A percentile compares a stretch with the other conserved stretches of the same genome.
These are phyloP conservation scores for Phoenicopterus ruber DNA, from an alignment of 2,113 vertebrate species.

Conservation along the genomic window DNA sequence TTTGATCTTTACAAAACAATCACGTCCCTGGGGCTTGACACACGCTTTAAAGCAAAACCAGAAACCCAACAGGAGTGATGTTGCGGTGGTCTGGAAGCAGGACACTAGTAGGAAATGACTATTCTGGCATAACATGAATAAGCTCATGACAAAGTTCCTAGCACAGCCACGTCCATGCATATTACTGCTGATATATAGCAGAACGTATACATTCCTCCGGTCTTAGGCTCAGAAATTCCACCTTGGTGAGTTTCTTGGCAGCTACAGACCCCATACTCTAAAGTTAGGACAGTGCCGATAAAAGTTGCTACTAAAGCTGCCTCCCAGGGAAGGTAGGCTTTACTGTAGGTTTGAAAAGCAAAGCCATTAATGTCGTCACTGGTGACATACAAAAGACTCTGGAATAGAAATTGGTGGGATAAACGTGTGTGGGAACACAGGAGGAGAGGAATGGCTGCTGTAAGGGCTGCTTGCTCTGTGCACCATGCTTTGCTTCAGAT, in stretches of 20 bases:
- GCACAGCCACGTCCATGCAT: not conserved
- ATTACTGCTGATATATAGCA: not conserved
- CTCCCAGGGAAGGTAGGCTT: not conserved
- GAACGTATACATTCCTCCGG: not conserved
- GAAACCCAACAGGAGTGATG: not conserved
- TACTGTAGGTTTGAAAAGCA: not conserved
- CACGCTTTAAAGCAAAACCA: not conserved
- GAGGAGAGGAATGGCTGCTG: not conserved
- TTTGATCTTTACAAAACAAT: slow-evolving; percentile 7
- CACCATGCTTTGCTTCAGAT: not conserved
- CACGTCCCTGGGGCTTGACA: not conserved
- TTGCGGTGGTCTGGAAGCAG: not conserved
- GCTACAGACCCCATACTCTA: not conserved
- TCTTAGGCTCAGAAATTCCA: not conserved
- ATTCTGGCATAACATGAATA: not conserved
- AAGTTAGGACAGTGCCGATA: not conserved
- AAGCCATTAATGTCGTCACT: not conserved
- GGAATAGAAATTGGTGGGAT: not conserved
- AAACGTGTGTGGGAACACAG: not conserved
- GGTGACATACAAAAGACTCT: not conserved
- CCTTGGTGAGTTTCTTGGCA: not conserved
- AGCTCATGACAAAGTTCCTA: not conserved
- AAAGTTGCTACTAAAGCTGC: not conserved
- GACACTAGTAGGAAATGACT: not conserved
- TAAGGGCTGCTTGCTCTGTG: not conserved